Evolutionary conservation across 2,797 vertebrate species (phyloP), one percentile per base, ranked within the genome.

Genomic region (Cynopterus sphinx): DNA sequence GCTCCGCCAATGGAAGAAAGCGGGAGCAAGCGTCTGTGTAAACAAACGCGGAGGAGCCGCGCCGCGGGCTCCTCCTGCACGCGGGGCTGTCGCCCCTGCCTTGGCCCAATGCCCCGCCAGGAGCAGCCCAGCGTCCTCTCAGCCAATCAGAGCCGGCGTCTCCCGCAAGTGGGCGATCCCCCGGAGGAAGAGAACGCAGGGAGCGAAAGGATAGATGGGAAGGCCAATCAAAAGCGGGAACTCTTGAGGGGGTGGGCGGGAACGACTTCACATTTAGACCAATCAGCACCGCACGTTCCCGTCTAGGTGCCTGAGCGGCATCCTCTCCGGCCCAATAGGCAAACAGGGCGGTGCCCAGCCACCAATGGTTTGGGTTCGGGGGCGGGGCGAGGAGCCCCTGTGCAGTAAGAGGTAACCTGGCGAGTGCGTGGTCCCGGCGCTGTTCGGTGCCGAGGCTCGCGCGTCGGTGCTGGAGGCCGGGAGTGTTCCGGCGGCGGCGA

Each of bases 301-400:
- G 16, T 51, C 71, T 81, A 67, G 84, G 82, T n/a, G 43, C 55
- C 78, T 87, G 97, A 97, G 59, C 53, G 94, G 92, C 97, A 89
- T 82, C 82, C 31, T 39, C 53, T 90, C 24, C 4, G 2, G 79
- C 0, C 97, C 97, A 98, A 97, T 97, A 94, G 89, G 1, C 0
- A 63, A 39, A 82, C 26, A 96, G 92, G 96, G 97, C 93, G 92
- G 94, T 86, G 91, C 78, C 95, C 55, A 4, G 41, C 41, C 96
- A 77, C 97, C 97, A 97, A 98, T 97, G 55, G 93, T 51, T 87
- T 86, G 73, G 46, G 57, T 41, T 63, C n/a, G 87, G 90, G 93
- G 97, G 97, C 90, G 96, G 97, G 94, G 96, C 39, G 49, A 92
- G 77, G 39, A 93, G 79, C 65, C 78, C 68, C 94, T 91, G 96